Base-by-base conservation (phyloP, 2,888 invertebrate genomes). In the Marronus borbonicus region DNA sequence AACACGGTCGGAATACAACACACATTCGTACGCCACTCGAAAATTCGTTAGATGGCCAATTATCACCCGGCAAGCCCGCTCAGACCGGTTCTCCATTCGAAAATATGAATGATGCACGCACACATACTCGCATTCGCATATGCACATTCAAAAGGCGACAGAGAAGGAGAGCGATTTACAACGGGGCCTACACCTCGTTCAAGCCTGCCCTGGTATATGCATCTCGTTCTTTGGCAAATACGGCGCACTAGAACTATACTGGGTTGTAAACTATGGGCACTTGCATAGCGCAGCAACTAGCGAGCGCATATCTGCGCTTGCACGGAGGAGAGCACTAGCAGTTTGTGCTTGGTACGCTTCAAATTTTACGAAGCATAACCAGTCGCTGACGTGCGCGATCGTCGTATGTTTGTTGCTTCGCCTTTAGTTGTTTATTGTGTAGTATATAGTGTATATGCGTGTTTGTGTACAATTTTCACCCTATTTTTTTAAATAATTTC, bases 281-380 rank as follows among this genome's bases (percentile, higher is more conserved):
- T 68, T 76, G 76, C 81, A 81, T 78, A 80, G 79, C 78, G 77
- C 80, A 78, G 49, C 72, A 78, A 79, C 78, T 75, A 76, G 76
- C 77, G 79, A 69, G 78, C 79, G 77, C 80, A 80, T 81, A 82
- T 80, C 82, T 80, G 85, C 82, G 81, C 81, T 79, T 78, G 79
- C 82, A 82, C 80, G 83, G 82, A 79, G 83, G 82, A 83, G 83
- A 80, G 81, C 80, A 20, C 24, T 50, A 60, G 36, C 36, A 55
- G 60, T 58, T 36, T 55, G 14, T 62, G 72, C 62, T 58, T 74
- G 39, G 62, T 74, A 60, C 72, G 49, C 49, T 74, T 74, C 39
- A 39, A 74, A 74, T 62, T 74, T 74, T 60, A 52, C 69, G 31
- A 68, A 64, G 49, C 76, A 64, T 78, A 76, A 80, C 78, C 81